Conservation (phyloP, 2,888 invertebrate genomes). For the Cosmia pyralina region DNA sequence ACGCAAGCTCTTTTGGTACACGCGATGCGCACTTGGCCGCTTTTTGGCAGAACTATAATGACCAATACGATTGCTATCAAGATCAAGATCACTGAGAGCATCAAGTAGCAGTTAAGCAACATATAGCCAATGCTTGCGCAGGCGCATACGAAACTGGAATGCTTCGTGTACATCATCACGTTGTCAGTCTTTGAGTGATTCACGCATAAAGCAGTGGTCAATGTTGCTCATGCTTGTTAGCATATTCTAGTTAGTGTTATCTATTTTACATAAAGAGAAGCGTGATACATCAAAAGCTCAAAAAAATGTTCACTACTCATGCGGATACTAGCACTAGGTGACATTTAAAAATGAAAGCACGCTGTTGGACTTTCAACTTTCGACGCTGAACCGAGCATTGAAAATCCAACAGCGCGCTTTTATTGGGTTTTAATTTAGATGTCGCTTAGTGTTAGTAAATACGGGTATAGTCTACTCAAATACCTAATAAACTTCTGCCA, state of each 20-base stretch:
- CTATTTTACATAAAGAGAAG: neutral
- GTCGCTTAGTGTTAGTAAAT: neutral
- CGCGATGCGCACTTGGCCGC: conserved; percentile 31
- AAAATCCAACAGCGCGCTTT: neutral
- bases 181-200: conserved; percentile 42
- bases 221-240: neutral
- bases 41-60: conserved; percentile 42
- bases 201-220: conserved; percentile 4
- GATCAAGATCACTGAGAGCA: conserved; percentile 48
- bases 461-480: neutral
- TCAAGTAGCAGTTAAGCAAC: conserved; percentile 22
- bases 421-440: neutral
- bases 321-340: too few species aligned
- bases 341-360: neutral
- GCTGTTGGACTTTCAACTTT: neutral
- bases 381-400: neutral
- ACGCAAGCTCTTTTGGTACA: conserved; percentile 23
- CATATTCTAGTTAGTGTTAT: neutral
- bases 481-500: too few species aligned
- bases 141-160: conserved; percentile 29
- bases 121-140: conserved; percentile 16
- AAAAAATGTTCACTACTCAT: neutral
- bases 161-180: conserved; percentile 56
- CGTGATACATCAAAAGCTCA: neutral
- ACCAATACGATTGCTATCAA: conserved; percentile 36